Percentiles rank a stretch among this genome's conserved stretches.
Evolutionary conservation across 2,888 invertebrate genomes (phyloP).

Genomic region (Iselma pallidipennis): DNA sequence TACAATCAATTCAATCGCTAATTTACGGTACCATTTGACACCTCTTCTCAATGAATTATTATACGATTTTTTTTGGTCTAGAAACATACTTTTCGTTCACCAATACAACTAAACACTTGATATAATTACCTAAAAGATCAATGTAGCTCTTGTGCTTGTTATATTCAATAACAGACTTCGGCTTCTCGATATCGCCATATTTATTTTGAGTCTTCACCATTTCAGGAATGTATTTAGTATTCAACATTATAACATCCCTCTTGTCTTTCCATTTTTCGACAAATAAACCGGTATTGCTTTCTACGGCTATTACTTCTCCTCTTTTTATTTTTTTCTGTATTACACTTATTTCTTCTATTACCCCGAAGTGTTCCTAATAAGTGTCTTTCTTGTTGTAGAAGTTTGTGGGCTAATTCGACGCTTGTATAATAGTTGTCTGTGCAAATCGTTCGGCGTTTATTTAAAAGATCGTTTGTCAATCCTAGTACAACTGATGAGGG

Average conservation of each 20-base stretch:
- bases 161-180: constrained; percentile 8
- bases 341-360: constrained; percentile 35
- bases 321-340: constrained; percentile 31
- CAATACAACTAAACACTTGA: too few species aligned
- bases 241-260: constrained; percentile 10
- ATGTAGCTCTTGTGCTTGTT: constrained; percentile 21
- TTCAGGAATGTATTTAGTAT: constrained; percentile 8
- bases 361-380: constrained; percentile 38
- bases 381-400: constrained; percentile 34
- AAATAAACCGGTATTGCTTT: constrained; percentile 15
- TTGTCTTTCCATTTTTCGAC: constrained; percentile 15
- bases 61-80: too few species aligned
- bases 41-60: too few species aligned
- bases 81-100: too few species aligned
- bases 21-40: too few species aligned
- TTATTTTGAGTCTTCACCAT: constrained; percentile 8
- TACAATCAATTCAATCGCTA: too few species aligned
- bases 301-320: constrained; percentile 7
- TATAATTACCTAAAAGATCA: too few species aligned
- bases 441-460: constrained; percentile 20
- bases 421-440: constrained; percentile 29
- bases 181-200: constrained; percentile 6
- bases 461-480: constrained; percentile 24
- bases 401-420: constrained; percentile 18
- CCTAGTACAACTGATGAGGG: constrained; percentile 27